Evolutionary conservation across 37 sponge, comb jelly and placozoan species (phyloP).

Genomic region (Amphimedon queenslandica): DNA sequence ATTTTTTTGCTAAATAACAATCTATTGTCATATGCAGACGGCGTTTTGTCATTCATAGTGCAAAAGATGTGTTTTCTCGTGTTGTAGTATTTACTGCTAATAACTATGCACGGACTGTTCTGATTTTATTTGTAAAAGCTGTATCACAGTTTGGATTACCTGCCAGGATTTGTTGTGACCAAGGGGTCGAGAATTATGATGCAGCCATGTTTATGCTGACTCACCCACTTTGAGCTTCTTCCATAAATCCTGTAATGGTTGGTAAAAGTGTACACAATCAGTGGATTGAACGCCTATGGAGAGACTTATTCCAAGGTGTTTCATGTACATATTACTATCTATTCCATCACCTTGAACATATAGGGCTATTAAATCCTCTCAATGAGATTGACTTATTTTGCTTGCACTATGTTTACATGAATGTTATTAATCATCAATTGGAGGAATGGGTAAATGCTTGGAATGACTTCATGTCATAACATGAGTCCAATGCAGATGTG

Average conservation of each 20-base stretch:
- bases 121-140: conserved; percentile 10
- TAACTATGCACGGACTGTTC: conserved; percentile 34
- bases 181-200: conserved; percentile 33
- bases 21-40: conserved; percentile 13
- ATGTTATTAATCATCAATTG: conserved; percentile 15
- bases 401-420: conserved; percentile 22
- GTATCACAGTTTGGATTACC: conserved; percentile 27
- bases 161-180: conserved; percentile 28
- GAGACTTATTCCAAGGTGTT: conserved; percentile 35
- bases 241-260: conserved; percentile 31
- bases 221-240: conserved; percentile 31
- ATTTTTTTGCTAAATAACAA: background rate
- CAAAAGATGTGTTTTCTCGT: conserved; percentile 44
- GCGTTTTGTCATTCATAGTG: conserved; percentile 47
- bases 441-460: conserved; percentile 18
- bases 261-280: conserved; percentile 46
- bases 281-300: conserved; percentile 35
- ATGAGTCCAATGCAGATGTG: conserved; percentile 11
- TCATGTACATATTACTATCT: conserved; percentile 1
- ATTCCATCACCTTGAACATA: conserved; percentile 22
- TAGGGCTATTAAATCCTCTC: conserved; percentile 1
- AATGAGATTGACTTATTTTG: conserved; percentile 22
- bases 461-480: background rate
- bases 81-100: conserved; percentile 16
- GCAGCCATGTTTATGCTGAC: conserved; percentile 36